Evolutionary conservation across 1,140 invertebrate genomes (phyloP).

Genomic region (Ditylenchus dipsaci): DNA sequence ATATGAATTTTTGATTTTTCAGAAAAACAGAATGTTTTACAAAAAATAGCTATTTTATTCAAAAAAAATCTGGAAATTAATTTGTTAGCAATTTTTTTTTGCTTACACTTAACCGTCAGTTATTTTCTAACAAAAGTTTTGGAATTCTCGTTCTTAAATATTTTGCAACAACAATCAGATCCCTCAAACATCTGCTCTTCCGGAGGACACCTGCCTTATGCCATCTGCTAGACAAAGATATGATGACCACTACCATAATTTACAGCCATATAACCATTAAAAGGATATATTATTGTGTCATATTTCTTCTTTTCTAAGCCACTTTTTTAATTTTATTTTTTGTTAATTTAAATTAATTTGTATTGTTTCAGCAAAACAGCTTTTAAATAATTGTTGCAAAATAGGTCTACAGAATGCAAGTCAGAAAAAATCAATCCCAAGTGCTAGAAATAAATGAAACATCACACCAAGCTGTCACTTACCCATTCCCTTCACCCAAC

Average conservation of each 20-base stretch:
- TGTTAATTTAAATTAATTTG: too few relatives aligned
- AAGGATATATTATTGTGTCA: neutral
- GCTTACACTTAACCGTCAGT: too few relatives aligned
- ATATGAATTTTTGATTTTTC: too few relatives aligned
- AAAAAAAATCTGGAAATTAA: too few relatives aligned
- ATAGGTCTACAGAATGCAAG: neutral
- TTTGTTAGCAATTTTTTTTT: too few relatives aligned
- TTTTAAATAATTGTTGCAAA: too few relatives aligned
- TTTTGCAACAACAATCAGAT: constrained; percentile 9
- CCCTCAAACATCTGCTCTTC: constrained; percentile 3
- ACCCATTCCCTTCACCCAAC: neutral
- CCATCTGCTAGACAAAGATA: neutral
- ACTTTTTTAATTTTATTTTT: neutral
- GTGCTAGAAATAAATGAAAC: neutral
- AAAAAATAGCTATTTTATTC: too few relatives aligned
- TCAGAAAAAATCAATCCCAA: too few relatives aligned
- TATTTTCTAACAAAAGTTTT: too few relatives aligned
- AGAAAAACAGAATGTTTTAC: too few relatives aligned
- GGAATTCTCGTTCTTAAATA: too few relatives aligned
- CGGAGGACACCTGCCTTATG: neutral
- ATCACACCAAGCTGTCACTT: neutral
- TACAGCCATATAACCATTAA: neutral
- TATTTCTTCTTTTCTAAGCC: neutral
- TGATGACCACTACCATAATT: neutral
- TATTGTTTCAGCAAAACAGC: too few relatives aligned